phyloP scores from a whole-genome alignment of 2,888 invertebrate species.

The Phoenoteleia sp. region DNA sequence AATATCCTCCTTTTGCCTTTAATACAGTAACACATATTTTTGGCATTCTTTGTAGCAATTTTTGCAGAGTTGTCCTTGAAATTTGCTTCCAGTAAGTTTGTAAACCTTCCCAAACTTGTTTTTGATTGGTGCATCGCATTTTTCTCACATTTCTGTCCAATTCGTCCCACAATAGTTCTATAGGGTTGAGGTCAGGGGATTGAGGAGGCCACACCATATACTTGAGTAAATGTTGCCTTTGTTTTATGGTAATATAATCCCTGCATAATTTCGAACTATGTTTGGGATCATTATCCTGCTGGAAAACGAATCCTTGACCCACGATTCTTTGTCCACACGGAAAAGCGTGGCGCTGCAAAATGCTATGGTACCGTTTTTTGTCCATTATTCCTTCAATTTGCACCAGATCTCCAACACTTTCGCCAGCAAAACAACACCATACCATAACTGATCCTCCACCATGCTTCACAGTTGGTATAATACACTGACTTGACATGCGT shows the following conservation, averaged over 20 bases:
- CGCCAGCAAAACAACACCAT: slow-evolving; percentile 69
- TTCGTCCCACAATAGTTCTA: slow-evolving; percentile 66
- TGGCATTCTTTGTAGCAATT: slow-evolving; percentile 43
- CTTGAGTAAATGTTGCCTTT: slow-evolving; percentile 31
- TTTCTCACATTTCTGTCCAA: slow-evolving; percentile 49
- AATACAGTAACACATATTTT: slow-evolving; percentile 45
- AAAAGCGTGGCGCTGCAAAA: slow-evolving; percentile 54
- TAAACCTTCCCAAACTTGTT: slow-evolving; percentile 76
- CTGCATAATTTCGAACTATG: slow-evolving; percentile 62
- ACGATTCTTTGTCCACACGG: slow-evolving; percentile 62
- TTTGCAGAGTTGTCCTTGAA: slow-evolving; percentile 21
- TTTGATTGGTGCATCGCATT: slow-evolving; percentile 11
- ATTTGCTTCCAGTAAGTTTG: slow-evolving; percentile 68
- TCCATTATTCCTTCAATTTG: slow-evolving; percentile 73
- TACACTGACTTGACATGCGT: slow-evolving; percentile 40
- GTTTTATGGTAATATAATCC: slow-evolving; percentile 56
- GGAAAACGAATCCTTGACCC: slow-evolving; percentile 67
- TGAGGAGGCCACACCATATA: slow-evolving; percentile 63
- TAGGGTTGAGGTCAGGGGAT: slow-evolving; percentile 60
- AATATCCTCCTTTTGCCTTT: slow-evolving; percentile 47
- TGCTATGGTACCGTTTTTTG: slow-evolving; percentile 66
- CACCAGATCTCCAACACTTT: slow-evolving; percentile 58
- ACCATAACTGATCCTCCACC: slow-evolving; percentile 71
- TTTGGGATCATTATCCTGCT: slow-evolving; percentile 74
- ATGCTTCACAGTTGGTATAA: slow-evolving; percentile 71